Base-by-base conservation (phyloP, 2,113 vertebrate species). In the Daboia siamensis region DNA sequence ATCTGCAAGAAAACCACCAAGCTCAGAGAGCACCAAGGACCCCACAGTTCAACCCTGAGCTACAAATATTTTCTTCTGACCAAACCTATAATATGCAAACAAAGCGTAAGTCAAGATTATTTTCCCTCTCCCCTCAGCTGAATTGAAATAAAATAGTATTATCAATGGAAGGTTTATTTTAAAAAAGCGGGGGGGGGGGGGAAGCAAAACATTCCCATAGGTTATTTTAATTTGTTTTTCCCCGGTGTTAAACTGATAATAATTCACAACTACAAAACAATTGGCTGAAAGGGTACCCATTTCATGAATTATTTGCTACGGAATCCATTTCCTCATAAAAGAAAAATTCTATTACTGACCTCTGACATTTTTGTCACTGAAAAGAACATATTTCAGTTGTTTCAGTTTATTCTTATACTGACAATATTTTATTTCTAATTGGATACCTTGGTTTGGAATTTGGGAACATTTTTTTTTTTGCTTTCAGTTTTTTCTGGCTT, bases 311-410 rank as follows among this genome's bases (percentile, higher is more conserved):
- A 64, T 39, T 64, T 54, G 44, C 85, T 87, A 87, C 29, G 4
- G 23, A 91, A 52, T n/a, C 85, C 85, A 87, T 91, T 87, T 57
- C 48, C 44, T 64, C 33, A 69, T 91, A 57, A 51, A 51, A 91
- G 26, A 64, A 87, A 23, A 87, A 54, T 39, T 64, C 33, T 64
- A 87, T 64, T 59, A 51, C 29, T 52, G 46, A 9, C 11, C 61
- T 55, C 46, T 64, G 21, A 29, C 56, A 91, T 87, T 91, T 51
- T 91, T 87, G 54, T 64, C 85, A 64, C 29, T 87, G 39, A 91
- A 59, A 91, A 87, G 56, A 61, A 52, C 12, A 51, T 52, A n/a
- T 33, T 87, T 52, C 57, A 88, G 69, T 23, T 44, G 15, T 11
- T 87, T 33, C 24, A 24, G 3, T 24, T 88, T 64, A 39, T 59